Conservation (phyloP, 2,113 vertebrate species). For the Martes martes region DNA sequence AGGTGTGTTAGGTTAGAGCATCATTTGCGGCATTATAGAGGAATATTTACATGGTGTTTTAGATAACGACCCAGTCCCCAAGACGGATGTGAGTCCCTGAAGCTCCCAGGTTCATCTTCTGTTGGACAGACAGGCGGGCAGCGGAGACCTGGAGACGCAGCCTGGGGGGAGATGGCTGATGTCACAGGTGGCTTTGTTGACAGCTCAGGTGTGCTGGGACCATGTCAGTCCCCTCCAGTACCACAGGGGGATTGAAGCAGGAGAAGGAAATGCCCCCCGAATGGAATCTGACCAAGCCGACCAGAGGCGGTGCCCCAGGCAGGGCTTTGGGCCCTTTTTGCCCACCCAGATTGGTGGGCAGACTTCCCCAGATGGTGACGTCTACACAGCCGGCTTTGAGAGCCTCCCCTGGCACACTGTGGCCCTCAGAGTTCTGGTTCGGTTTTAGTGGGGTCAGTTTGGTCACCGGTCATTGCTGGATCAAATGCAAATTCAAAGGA, state of each 20-base stretch:
- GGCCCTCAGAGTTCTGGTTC: accelerated
- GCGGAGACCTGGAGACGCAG: not conserved
- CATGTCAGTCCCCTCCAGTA: too few species aligned
- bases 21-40: accelerated
- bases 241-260: not conserved
- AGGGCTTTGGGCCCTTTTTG: accelerated
- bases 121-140: not conserved
- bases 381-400: accelerated
- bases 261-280: not conserved
- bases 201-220: not conserved
- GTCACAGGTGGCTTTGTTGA: not conserved
- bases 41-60: not conserved
- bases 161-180: not conserved
- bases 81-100: not conserved
- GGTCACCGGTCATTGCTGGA: not conserved
- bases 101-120: not conserved
- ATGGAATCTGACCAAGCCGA: accelerated
- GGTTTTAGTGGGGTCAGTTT: not conserved
- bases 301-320: accelerated
- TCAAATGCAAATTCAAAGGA: not conserved
- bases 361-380: not conserved
- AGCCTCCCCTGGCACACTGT: accelerated
- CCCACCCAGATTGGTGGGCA: not conserved
- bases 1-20: too few species aligned
- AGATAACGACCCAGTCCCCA: not conserved